A percentile compares a stretch with the other conserved stretches of the same genome.
Evolutionary conservation across 2,888 invertebrate genomes (phyloP).

Genomic region (Acanthococcus lagerstroemiae): DNA sequence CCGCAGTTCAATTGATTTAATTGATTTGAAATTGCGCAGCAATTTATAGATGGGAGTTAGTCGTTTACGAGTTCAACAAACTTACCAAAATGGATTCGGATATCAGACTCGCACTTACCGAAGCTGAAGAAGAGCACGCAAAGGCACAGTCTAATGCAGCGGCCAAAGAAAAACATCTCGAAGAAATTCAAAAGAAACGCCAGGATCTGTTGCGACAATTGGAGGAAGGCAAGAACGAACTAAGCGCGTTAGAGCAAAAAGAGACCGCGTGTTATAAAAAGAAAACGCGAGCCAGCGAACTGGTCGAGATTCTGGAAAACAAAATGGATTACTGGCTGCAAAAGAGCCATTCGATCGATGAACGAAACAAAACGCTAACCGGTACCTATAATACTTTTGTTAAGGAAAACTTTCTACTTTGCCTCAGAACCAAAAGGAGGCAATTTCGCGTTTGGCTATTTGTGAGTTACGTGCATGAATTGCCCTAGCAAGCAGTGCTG

Average conservation of each 20-base stretch:
- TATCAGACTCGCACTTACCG: constrained; percentile 79
- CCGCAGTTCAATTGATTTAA: too few relatives aligned
- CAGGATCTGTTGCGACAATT: constrained; percentile 43
- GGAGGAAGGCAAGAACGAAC: constrained; percentile 54
- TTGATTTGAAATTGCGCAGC: too few relatives aligned
- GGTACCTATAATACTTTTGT: too few relatives aligned
- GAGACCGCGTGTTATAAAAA: constrained; percentile 56
- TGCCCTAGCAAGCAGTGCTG: too few relatives aligned
- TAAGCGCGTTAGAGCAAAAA: constrained; percentile 68
- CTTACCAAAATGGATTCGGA: constrained; percentile 88
- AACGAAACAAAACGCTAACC: constrained; percentile 60
- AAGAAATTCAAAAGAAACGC: constrained; percentile 48
- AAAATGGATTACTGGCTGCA: constrained; percentile 75
- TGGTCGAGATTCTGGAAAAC: constrained; percentile 83
- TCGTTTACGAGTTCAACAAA: constrained; percentile 88
- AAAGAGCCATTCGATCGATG: constrained; percentile 45
- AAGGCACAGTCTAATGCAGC: constrained; percentile 63
- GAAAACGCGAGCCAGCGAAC: constrained; percentile 83
- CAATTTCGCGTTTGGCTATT: too few relatives aligned
- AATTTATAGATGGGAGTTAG: constrained; percentile 88
- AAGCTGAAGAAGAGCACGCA: constrained; percentile 71
- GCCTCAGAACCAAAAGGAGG: too few relatives aligned
- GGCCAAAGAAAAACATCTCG: constrained; percentile 63
- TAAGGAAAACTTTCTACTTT: too few relatives aligned
- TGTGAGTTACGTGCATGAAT: too few relatives aligned